phyloP scores from a whole-genome alignment of 2,888 invertebrate genomes.

The Amitus sp. region DNA sequence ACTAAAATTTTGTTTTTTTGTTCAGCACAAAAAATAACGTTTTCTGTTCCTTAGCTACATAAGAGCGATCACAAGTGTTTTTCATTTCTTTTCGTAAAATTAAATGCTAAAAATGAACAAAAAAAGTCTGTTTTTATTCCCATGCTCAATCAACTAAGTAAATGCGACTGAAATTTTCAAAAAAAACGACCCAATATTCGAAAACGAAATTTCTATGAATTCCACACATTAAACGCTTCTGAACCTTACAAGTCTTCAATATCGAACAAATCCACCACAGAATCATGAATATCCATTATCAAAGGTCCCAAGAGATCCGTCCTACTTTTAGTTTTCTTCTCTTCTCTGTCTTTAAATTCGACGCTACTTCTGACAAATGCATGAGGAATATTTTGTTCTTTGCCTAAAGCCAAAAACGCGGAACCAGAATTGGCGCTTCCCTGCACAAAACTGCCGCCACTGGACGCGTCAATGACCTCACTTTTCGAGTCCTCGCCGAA shows the following conservation, averaged over 20 bases:
- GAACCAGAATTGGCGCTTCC: conserved; percentile 47
- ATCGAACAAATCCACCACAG: conserved; percentile 5
- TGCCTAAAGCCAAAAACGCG: conserved; percentile 33
- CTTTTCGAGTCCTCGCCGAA: conserved; percentile 43
- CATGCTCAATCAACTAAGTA: too few species aligned
- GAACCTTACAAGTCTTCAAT: not conserved
- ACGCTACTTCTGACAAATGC: conserved; percentile 34
- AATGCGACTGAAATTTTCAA: too few species aligned
- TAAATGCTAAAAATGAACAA: too few species aligned
- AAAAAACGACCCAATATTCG: too few species aligned
- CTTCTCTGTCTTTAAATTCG: conserved; percentile 8
- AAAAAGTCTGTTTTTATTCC: too few species aligned
- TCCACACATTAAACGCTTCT: too few species aligned
- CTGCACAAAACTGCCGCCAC: conserved; percentile 37
- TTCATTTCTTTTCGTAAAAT: too few species aligned
- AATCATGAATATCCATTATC: not conserved
- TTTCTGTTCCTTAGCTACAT: too few species aligned
- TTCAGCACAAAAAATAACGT: too few species aligned
- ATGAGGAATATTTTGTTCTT: conserved; percentile 25
- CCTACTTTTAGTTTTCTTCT: conserved; percentile 2
- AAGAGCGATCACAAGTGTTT: too few species aligned
- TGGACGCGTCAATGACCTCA: conserved; percentile 42
- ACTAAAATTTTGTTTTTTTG: too few species aligned
- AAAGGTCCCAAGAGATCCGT: not conserved
- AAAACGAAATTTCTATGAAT: too few species aligned